Evolutionary conservation across 2,888 invertebrate genomes (phyloP).

Genomic region (Ashinkailepas kermadecensis): DNA sequence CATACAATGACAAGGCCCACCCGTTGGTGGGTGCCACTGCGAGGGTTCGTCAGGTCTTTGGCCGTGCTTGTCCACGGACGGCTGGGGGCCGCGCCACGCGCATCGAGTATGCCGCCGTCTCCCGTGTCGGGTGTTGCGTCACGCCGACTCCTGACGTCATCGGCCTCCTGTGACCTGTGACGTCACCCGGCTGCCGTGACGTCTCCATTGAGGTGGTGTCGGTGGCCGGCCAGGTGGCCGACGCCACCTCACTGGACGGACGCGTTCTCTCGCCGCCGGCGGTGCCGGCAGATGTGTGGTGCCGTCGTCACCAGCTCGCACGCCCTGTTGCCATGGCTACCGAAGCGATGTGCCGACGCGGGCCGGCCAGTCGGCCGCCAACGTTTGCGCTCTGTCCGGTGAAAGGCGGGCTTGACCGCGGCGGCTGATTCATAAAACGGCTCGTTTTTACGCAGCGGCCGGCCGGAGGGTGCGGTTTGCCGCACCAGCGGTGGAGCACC

Average conservation of each 20-base stretch:
- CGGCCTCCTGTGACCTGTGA: too few species aligned
- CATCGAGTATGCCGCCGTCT: too few species aligned
- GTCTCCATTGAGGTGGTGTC: background rate
- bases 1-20: too few species aligned
- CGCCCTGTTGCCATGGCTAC: background rate
- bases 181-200: background rate
- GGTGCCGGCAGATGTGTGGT: background rate
- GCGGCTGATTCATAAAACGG: conserved; percentile 9
- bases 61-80: too few species aligned
- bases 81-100: too few species aligned
- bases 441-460: background rate
- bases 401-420: background rate
- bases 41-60: too few species aligned
- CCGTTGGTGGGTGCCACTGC: too few species aligned
- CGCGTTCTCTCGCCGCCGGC: too few species aligned
- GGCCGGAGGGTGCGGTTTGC: background rate
- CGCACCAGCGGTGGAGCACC: background rate
- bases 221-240: too few species aligned
- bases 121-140: too few species aligned
- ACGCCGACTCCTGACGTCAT: too few species aligned
- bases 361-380: background rate
- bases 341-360: background rate
- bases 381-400: background rate
- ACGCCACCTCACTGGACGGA: too few species aligned
- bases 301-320: background rate